phyloP scores from a whole-genome alignment of 2,113 vertebrate species.

The Fulica atra region DNA sequence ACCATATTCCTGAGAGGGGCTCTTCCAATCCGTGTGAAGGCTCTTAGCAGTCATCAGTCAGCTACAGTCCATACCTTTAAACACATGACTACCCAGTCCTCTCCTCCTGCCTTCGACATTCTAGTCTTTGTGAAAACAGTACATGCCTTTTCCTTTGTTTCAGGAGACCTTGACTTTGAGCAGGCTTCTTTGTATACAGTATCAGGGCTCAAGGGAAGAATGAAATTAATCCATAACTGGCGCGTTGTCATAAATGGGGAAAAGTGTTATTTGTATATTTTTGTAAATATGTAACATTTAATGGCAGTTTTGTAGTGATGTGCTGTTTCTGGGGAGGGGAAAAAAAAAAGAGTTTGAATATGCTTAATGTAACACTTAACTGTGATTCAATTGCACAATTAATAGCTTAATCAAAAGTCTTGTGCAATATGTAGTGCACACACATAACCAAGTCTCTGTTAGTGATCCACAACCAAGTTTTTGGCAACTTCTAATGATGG shows the following conservation, averaged over 20 bases:
- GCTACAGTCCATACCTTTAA: background rate
- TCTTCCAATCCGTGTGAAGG: background rate
- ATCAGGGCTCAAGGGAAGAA: slow-evolving; percentile 50
- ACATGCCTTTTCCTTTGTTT: slow-evolving; percentile 48
- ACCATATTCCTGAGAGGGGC: background rate
- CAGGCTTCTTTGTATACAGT: slow-evolving; percentile 36
- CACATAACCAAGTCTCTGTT: slow-evolving; percentile 74
- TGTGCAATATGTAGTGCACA: slow-evolving; percentile 80
- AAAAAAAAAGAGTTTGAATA: slow-evolving; percentile 69
- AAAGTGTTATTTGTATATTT: slow-evolving; percentile 72
- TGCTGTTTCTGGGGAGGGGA: slow-evolving; percentile 70
- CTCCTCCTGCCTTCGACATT: slow-evolving; percentile 26
- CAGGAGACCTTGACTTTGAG: slow-evolving; percentile 22
- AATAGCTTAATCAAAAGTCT: slow-evolving; percentile 49
- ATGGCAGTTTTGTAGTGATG: slow-evolving; percentile 81
- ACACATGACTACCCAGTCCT: background rate
- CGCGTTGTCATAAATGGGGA: slow-evolving; percentile 52
- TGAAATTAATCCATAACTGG: slow-evolving; percentile 13
- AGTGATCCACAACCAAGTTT: slow-evolving; percentile 51
- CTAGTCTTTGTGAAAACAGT: slow-evolving; percentile 5
- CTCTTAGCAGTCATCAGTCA: background rate
- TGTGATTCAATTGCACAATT: slow-evolving; percentile 64
- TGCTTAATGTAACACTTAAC: slow-evolving; percentile 70
- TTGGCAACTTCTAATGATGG: slow-evolving; percentile 59
- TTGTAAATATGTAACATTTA: slow-evolving; percentile 84